Conservation (phyloP, 1,140 invertebrate genomes). For the Gerris buenoi region DNA sequence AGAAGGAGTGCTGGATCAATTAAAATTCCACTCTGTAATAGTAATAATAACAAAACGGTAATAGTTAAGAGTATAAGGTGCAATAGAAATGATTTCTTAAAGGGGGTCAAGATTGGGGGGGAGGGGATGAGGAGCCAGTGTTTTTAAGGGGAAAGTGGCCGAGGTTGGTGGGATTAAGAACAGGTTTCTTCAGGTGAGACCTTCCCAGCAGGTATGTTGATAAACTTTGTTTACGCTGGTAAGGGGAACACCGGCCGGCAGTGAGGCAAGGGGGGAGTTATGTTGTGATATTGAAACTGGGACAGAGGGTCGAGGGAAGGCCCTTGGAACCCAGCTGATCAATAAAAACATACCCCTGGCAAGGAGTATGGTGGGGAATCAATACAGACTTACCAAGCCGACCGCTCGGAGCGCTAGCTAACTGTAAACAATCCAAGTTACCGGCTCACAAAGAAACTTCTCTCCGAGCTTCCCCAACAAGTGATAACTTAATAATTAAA, state of each 20-base stretch:
- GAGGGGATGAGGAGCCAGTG: neutral
- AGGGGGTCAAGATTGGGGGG: neutral
- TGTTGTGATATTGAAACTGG: neutral
- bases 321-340: slow-evolving; percentile 3
- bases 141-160: neutral
- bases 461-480: neutral
- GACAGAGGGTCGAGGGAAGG: neutral
- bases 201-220: neutral
- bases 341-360: neutral
- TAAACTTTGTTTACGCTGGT: neutral
- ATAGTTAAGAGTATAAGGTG: slow-evolving; percentile 2
- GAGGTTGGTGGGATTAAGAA: neutral
- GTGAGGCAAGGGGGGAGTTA: slow-evolving; percentile 1
- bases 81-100: neutral
- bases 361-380: neutral
- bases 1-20: too few relatives aligned
- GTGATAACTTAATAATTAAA: neutral
- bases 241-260: neutral
- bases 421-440: neutral
- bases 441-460: neutral
- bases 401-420: neutral
- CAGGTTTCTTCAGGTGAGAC: neutral
- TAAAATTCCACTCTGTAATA: too few relatives aligned
- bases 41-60: slow-evolving; percentile 10
- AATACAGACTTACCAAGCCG: neutral